Base-by-base conservation (phyloP, 2,113 vertebrate genomes). In the Stegostoma tigrinum region DNA sequence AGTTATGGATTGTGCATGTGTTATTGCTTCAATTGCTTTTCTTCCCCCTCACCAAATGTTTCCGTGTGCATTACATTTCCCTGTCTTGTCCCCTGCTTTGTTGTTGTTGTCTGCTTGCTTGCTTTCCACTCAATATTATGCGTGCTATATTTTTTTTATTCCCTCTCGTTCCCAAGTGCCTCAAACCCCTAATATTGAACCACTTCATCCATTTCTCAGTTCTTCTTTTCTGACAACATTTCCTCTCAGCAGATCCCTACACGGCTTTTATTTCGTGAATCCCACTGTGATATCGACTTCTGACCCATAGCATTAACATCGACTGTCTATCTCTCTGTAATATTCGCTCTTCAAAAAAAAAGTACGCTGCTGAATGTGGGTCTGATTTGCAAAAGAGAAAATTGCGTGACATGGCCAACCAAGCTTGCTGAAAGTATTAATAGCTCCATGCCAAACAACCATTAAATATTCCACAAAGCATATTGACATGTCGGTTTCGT, bases 361-460 rank as follows among this genome's bases (percentile, higher is more conserved):
- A 64, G 12, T n/a, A 70, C 66, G 21, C 93, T 72, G 21, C 38
- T 38, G 38, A 70, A 95, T 72, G 72, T 95, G 66, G 67, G 45
- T 70, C 38, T 48, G 68, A 95, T 95, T 72, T 95, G 38, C 94
- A 48, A 72, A 72, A 72, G 30, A 72, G 52, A 30, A 95, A 95
- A 34, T 72, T 30, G 45, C 45, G 45, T 70, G 68, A 95, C 27
- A 17, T 30, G 23, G 10, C 67, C 15, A 68, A 27, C 15, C 42
- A 48, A 70, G 27, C 27, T 72, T 48, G 12, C 24, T 21, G 68
- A 95, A 61, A 15, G 42, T 45, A 72, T 34, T 45, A 52, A 45
- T 70, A 52, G 52, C 23, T 67, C 68, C 45, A 27, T 15, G 42
- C 91, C 66, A 72, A 66, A 34, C 48, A 48, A 27, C 42, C 15